Base-by-base conservation (phyloP, 1,140 invertebrate species). In the Bombyx mori region DNA sequence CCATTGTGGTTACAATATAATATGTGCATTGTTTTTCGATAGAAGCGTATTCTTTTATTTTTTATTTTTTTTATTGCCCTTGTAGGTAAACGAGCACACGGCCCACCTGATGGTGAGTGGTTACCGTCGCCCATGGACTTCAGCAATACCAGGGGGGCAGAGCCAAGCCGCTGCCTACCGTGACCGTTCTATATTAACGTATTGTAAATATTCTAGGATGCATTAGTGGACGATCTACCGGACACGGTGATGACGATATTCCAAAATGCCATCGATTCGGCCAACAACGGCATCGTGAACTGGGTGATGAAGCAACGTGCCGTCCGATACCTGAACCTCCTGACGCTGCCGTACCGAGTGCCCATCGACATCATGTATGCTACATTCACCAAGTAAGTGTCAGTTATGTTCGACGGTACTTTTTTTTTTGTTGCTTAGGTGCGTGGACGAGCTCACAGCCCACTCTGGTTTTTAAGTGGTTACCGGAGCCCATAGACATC, bases 261-360 rank as follows among this genome's bases (percentile, higher is more conserved):
- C 77, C 95, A 98, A 90, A 94, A 96, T 74, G 96, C 96, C 1
- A 97, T 97, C 63, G 95, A 97, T 69, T 92, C 94, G 1, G 95
- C 96, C 0, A 98, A 98, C 78, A 95, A 94, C 78, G 96, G 96
- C 10, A 77, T 98, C 42, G 89, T 96, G 43, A 97, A 96, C 83
- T 97, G 96, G 94, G 81, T 98, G 26, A 96, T 96, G 77, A 93
- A 94, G 68, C 93, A 95, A 68, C 89, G 91, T 62, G 93, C 94
- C 43, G 91, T 97, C 79, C 93, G 95, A 66, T 80, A 96, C 44
- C 79, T 97, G 1, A 94, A 94, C 0, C 79, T 96, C 3, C 84
- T 98, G 9, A 93, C 93, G 55, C 86, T 97, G 44, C 96, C 97
- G 0, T 97, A 94, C 69, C 91, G 93, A 43, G 84, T 98, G 51